Conservation (phyloP, 2,113 vertebrate species). For the Poeciliopsis turrubarensis region DNA sequence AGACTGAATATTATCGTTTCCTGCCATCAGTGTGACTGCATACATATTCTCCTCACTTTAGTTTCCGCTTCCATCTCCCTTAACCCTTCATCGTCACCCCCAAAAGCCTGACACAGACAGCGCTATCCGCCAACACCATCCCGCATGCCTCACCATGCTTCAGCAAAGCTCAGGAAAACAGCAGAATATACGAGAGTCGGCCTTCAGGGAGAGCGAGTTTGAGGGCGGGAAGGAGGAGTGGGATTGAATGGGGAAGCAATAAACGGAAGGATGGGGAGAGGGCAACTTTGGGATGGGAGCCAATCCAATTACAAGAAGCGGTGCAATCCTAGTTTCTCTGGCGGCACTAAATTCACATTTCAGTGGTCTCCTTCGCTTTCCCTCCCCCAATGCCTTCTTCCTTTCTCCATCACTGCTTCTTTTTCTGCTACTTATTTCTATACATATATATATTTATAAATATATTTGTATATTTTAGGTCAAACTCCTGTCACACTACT, state of each 20-base stretch:
- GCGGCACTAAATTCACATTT: slow-evolving; percentile 80
- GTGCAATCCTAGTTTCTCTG: slow-evolving; percentile 77
- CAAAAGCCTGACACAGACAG: slow-evolving; percentile 49
- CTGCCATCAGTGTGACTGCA: slow-evolving; percentile 15
- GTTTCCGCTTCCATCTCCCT: slow-evolving; percentile 37
- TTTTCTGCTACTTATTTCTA: slow-evolving; percentile 22
- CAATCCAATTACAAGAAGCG: slow-evolving; percentile 85
- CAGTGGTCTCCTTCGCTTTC: slow-evolving; percentile 64
- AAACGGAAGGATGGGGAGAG: slow-evolving; percentile 64
- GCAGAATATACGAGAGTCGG: slow-evolving; percentile 68
- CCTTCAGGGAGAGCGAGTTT: slow-evolving; percentile 61
- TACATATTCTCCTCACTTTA: slow-evolving; percentile 40
- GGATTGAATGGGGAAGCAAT: slow-evolving; percentile 59
- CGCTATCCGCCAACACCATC: slow-evolving; percentile 44
- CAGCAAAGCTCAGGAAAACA: slow-evolving; percentile 74
- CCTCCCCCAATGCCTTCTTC: slow-evolving; percentile 41
- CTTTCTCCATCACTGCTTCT: slow-evolving; percentile 34
- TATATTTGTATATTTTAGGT: slow-evolving; percentile 20
- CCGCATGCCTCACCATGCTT: slow-evolving; percentile 60
- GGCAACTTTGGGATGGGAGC: slow-evolving; percentile 80
- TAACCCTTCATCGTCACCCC: slow-evolving; percentile 60
- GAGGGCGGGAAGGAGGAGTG: slow-evolving; percentile 24
- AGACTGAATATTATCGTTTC: slow-evolving; percentile 31
- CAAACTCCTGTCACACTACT: slow-evolving; percentile 5
- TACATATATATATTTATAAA: not conserved